Base-by-base conservation (phyloP, 2,888 invertebrate genomes). In the Hylaea fasciaria region DNA sequence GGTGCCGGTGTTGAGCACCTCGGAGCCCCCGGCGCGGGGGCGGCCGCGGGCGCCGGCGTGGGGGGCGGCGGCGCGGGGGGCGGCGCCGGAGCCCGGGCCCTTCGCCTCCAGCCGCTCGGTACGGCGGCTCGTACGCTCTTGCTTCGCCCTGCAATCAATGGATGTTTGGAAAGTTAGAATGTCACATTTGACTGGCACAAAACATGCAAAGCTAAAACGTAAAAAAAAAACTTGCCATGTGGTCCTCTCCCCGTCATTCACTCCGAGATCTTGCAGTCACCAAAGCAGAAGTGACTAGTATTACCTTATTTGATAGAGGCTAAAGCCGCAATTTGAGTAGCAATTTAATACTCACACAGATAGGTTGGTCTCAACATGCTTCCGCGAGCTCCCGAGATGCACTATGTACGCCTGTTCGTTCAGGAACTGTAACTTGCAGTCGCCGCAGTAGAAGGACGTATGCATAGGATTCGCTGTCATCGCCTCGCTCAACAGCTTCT, bases 361-460 rank as follows among this genome's bases (percentile, higher is more conserved):
- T 44, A 68, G 44, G 46, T 90, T 90, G 16, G 77, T 82, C 1
- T 74, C 71, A 2, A 85, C 80, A 63, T 91, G 91, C 57, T 86
- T 89, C 72, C 81, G 86, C 5, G 91, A 90, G 72, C 88, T 88
- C 45, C 88, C 88, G 17, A 90, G 83, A 53, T 91, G 91, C 1
- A 85, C 89, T 14, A 68, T 70, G 75, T 76, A 90, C 0, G 91
- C 91, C 0, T 65, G 67, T 10, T 81, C 76, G 54, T 73, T 81
- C 10, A 81, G 67, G 72, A 92, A 91, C 71, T 85, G 84, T 1
- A 92, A 72, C 48, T 77, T 67, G 65, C 91, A 92, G 17, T 88
- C 91, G 0, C 71, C 74, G 69, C 91, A 92, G 78, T 84, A 87
- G 61, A 77, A 66, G 3, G 81, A 76, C 0, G 58, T 14, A 0